Evolutionary conservation across 2,888 invertebrate species (phyloP), one percentile per base, ranked within the genome.

Genomic region (Mamestra brassicae): DNA sequence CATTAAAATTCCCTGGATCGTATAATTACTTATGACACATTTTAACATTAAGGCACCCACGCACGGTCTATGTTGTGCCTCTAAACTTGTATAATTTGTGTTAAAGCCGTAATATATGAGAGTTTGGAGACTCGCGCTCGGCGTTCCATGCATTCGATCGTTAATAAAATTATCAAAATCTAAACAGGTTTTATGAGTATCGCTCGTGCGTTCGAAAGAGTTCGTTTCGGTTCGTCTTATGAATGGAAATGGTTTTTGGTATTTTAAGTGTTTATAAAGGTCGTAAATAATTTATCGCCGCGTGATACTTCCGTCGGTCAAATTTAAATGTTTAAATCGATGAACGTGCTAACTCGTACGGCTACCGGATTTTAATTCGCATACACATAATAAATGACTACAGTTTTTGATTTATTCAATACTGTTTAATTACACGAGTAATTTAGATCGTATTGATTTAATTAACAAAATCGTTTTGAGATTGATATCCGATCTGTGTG

Each of bases 101-200:
- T 95, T 96, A 96, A 96, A 95, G 95, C 96, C 84, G 93, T 96
- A 96, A 96, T 96, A 96, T 96, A 96, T 96, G 96, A 94, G 94
- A 94, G 91, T 95, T 94, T 92, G 92, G 94, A 93, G 92, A 92
- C 94, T 94, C 93, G 93, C 92, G 91, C 90, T 92, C 93, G 91
- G 91, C 90, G 94, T 92, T 93, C 93, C 95, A 90, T 94, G 93
- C 94, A 93, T 95, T 94, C 92, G 95, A 93, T 95, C 95, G 95
- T 96, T 96, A 96, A 96, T 96, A 96, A 96, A 96, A 96, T 96
- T 95, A 96, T 96, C 96, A 96, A 96, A 96, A 95, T 95, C 95
- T 93, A 96, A 96, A 96, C 96, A 92, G 96, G 96, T 96, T 96
- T 94, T 94, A 93, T 93, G 93, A 93, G 92, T 90, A 91, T 92